Base-by-base conservation (phyloP, 2,797 vertebrate genomes). In the Aldrovandia affinis region DNA sequence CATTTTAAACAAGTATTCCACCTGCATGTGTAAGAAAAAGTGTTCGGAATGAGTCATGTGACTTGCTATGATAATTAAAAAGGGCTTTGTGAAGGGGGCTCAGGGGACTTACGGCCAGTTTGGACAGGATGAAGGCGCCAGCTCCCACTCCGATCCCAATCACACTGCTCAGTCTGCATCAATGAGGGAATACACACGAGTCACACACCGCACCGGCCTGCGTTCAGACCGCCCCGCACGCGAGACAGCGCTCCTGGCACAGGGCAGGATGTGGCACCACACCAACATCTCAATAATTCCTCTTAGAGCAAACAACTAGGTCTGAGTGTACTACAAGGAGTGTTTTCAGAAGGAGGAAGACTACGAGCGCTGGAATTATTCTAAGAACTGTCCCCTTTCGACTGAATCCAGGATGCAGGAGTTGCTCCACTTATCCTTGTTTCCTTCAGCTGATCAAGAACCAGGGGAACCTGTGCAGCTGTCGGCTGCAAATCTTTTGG, bases 131-230 rank as follows among this genome's bases (percentile, higher is more conserved):
- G 81, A 97, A 96, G 73, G 98, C 98, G 28, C 98, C 98, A 57
- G 98, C 98, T 89, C 98, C 98, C 59, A 99, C 96, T 59, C 98
- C 98, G 78, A 98, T 96, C 68, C 98, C 98, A 87, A 99, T 97
- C 90, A 98, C 94, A 86, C 94, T 96, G 89, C 93, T 96, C 89
- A 97, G 89, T 89, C 96, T 97, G 93, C 88, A 92, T 92, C 81
- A 90, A 85, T 87, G 25, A 92, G 88, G 50, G 52, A 88, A 89
- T 80, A 59, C 7, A 36, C 28, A 47, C 57, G 79, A 81, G 47
- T 77, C 42, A 77, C 73, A n/a, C 22, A 77, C 25, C 33, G 39
- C 10, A n/a, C 20, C 8, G 42, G 3, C 22, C 73, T 47, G 2
- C 3, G 55, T 20, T 59, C 61, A 15, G 14, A 44, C 54, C 47